Evolutionary conservation across 2,888 invertebrate genomes (phyloP), one percentile per base, ranked within the genome.

Genomic region (Hofmannophila pseudospretella): DNA sequence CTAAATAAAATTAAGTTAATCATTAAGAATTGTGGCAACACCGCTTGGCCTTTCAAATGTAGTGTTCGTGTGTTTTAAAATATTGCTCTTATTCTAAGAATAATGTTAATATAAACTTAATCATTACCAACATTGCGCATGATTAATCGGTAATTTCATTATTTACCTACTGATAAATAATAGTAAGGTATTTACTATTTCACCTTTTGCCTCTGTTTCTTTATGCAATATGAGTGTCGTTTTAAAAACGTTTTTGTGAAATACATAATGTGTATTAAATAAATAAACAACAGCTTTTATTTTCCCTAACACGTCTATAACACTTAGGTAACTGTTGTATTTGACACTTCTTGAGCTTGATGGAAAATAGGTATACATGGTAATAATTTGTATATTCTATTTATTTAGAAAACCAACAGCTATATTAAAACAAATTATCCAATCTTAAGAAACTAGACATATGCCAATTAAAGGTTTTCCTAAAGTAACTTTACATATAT

Each of bases 11-110:
- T 27, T 33, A 35, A 42, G 32, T 57, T 58, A 44, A 41, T 37
- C 45, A 39, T 39, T 62, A 58, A 54, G 49, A 37, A 74, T 65
- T 74, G 65, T 86, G 86, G 86, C 85, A 86, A 85, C 85, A 86
- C 86, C 86, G 85, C 84, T 86, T 85, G 86, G 86, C 86, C 86
- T 86, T 82, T 78, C 74, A 81, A 71, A 66, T 55, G 73, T 80
- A 81, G 84, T 81, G 69, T 76, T 73, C 53, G 75, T 77, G 76
- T 77, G 77, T 74, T 66, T 62, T 58, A 57, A 64, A 66, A 62
- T 56, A 66, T 54, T 63, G 58, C 58, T 68, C 59, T 65, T 46
- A 45, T 42, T 34, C 39, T 38, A 44, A 38, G 39, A 30, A 33
- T 42, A 49, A 47, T 39, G 34, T 35, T 41, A 45, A 41, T 50